These are phyloP conservation scores for Camponotus pennsylvanicus DNA, from an alignment of 1,140 invertebrate species.

Conservation along the genomic window DNA sequence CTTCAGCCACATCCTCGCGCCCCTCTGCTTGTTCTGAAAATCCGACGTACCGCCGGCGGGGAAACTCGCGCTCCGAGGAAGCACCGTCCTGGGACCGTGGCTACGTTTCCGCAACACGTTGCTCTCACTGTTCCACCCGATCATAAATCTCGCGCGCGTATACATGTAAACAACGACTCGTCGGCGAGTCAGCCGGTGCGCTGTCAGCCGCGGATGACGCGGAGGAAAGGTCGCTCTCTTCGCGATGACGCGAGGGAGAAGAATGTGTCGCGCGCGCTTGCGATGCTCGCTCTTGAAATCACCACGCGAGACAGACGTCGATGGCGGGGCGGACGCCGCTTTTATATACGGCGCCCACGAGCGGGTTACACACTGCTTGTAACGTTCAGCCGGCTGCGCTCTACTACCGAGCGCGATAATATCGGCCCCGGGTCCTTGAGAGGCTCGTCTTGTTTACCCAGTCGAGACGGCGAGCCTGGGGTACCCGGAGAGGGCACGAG, in stretches of 20 bases:
- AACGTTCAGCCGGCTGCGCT: conserved; percentile 18
- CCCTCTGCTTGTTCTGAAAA: conserved; percentile 67
- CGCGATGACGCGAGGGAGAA: no score
- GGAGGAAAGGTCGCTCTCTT: no score
- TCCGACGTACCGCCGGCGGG: conserved; percentile 59
- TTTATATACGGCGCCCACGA: conserved; percentile 77
- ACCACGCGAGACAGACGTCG: conserved; percentile 71
- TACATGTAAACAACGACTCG: background rate
- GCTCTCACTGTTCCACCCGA: conserved; percentile 37
- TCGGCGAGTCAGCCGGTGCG: no score
- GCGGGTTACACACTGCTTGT: conserved; percentile 68
- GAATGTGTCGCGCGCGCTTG: background rate
- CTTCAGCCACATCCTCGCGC: conserved; percentile 83
- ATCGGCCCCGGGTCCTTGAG: conserved; percentile 71
- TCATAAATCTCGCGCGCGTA: conserved; percentile 15
- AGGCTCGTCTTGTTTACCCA: conserved; percentile 70
- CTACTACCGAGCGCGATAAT: conserved; percentile 75
- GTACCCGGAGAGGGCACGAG: background rate
- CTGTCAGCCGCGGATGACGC: no score
- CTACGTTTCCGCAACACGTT: conserved; percentile 23
- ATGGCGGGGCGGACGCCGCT: conserved; percentile 71
- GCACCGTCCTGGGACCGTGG: background rate
- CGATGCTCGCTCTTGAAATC: conserved; percentile 55
- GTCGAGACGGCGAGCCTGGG: conserved; percentile 7
- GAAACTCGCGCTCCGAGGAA: background rate